Conservation (phyloP, 2,113 vertebrate species). For the Ageneiosus marmoratus region DNA sequence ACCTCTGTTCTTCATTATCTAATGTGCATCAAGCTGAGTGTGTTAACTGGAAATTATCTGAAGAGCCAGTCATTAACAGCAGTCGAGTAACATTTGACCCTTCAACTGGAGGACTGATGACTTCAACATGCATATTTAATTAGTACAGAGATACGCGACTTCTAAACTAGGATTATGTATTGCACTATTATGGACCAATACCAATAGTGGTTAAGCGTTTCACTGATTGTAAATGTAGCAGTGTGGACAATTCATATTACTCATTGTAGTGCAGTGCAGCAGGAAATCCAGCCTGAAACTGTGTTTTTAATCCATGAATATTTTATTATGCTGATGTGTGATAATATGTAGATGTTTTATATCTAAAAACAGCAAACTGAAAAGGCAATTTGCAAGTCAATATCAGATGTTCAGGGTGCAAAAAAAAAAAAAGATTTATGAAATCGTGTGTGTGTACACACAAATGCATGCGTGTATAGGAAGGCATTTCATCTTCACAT, state of each 20-base stretch:
- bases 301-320: not conserved
- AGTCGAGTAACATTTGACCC: constrained; percentile 11
- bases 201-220: not conserved
- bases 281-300: not conserved
- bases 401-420: not conserved
- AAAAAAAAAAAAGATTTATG: not conserved
- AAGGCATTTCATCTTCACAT: not conserved
- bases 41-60: constrained; percentile 11
- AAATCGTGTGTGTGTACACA: not conserved
- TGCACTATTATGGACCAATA: not conserved
- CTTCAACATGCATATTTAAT: constrained; percentile 8
- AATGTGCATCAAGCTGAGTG: not conserved
- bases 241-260: not conserved
- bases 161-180: not conserved
- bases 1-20: not conserved
- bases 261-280: not conserved
- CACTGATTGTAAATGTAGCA: not conserved
- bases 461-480: not conserved
- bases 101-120: constrained; percentile 2
- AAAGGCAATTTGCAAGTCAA: not conserved
- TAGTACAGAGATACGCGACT: not conserved
- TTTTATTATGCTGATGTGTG: not conserved
- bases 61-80: constrained; percentile 7
- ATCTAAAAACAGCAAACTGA: not conserved
- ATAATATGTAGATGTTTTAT: not conserved